Base-by-base conservation (phyloP, 2,888 invertebrate species). In the Spodoptera picta region DNA sequence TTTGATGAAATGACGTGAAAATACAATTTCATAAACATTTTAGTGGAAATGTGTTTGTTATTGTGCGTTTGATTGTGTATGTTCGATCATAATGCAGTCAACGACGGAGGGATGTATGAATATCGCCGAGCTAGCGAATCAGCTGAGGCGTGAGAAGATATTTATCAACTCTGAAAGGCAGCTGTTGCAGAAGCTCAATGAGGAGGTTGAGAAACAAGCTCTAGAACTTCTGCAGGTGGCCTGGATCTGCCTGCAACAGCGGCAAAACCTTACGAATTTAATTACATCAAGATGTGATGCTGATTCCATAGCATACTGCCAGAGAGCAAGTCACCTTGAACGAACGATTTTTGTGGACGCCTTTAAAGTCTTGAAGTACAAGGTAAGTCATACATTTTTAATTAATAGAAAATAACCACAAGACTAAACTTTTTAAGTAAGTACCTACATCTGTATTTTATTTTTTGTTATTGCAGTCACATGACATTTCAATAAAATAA, bases 221-320 rank as follows among this genome's bases (percentile, higher is more conserved):
- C 84, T 95, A 70, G 95, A 95, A 79, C 89, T 96, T 71, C 92
- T 96, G 70, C 96, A 97, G 90, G 95, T 97, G 65, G 97, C 98
- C 43, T 99, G 98, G 98, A 96, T 98, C 68, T 97, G 97, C 69
- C 96, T 97, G 3, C 98, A 98, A 90, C 98, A 98, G 90, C 96
- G 97, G 75, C 96, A 97, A 73, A 97, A 97, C 88, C 94, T 98
- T 31, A 97, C 97, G 74, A 96, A 96, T 80, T 91, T 98, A 80
- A 96, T 98, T 70, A 95, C 97, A 46, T 96, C 97, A 51, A 95
- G 96, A 73, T 96, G 97, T 55, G 97, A 98, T 82, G 96, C 96
- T 54, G 96, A 97, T 27, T 97, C 98, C 2, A 95, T 97, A 23
- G 95, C 96, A 27, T 98, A 97, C 80, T 98, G 97, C 88, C 96